Conservation (phyloP, 2,113 vertebrate species). For the Rhinopomastus cyanomelas region DNA sequence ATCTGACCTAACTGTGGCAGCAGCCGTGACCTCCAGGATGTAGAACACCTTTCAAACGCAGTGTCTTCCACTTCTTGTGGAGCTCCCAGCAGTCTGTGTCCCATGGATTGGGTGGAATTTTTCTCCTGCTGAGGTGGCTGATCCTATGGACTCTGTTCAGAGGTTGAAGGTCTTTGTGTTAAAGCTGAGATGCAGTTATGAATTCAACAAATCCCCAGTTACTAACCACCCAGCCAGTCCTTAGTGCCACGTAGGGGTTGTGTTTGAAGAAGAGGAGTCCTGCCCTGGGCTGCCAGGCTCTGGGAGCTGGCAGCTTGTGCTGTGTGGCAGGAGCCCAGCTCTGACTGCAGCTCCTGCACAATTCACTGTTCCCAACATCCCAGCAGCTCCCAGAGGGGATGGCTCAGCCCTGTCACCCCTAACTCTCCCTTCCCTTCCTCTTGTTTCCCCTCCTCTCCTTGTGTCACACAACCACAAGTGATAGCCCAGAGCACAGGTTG, state of each 20-base stretch:
- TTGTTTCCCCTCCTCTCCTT: neutral
- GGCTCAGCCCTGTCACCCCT: neutral
- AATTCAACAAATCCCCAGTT: neutral
- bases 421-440: neutral
- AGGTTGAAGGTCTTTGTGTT: neutral
- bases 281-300: neutral
- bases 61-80: too few species aligned
- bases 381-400: neutral
- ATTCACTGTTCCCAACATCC: neutral
- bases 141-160: neutral
- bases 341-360: neutral
- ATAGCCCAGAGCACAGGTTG: neutral
- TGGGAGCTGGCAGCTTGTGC: neutral
- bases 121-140: too few species aligned
- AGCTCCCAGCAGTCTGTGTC: too few species aligned
- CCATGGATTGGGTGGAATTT: too few species aligned
- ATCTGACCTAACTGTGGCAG: neutral
- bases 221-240: neutral
- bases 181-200: neutral
- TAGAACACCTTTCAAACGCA: too few species aligned
- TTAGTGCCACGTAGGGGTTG: rapidly evolving
- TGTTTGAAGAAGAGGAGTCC: neutral
- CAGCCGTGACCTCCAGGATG: neutral
- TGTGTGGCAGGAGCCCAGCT: neutral
- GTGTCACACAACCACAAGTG: rapidly evolving